These are phyloP conservation scores for Semaprochilodus insignis DNA, from an alignment of 2,797 vertebrate genomes.

Conservation along the genomic window DNA sequence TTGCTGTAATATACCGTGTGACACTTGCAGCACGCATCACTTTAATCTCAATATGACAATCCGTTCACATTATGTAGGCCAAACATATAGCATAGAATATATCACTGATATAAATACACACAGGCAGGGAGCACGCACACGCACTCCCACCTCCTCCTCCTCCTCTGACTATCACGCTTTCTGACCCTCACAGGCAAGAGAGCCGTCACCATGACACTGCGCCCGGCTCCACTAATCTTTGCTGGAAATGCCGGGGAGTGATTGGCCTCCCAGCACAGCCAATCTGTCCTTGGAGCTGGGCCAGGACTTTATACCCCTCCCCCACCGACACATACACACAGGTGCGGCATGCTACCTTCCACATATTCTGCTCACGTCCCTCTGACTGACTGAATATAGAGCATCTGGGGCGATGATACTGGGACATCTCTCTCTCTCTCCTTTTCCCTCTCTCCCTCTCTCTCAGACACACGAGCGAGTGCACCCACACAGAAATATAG, in stretches of 20 bases:
- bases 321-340: slow-evolving; percentile 11
- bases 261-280: slow-evolving; percentile 42
- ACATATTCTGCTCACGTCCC: slow-evolving; percentile 56
- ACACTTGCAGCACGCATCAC: too few species aligned
- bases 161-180: slow-evolving; percentile 39
- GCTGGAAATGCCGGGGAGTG: slow-evolving; percentile 45
- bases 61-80: not conserved
- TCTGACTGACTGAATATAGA: slow-evolving; percentile 50
- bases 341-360: slow-evolving; percentile 47
- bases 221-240: slow-evolving; percentile 49
- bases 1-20: too few species aligned
- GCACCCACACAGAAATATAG: not conserved
- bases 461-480: not conserved
- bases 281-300: slow-evolving; percentile 47
- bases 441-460: not conserved
- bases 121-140: not conserved
- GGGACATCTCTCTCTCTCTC: not conserved
- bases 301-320: slow-evolving; percentile 36
- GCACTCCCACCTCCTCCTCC: not conserved
- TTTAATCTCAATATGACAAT: too few species aligned
- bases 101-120: not conserved
- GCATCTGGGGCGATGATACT: slow-evolving; percentile 45
- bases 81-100: not conserved
- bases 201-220: slow-evolving; percentile 21
- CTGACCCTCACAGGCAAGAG: slow-evolving; percentile 50